Conservation (phyloP, 2,113 vertebrate genomes). For the Spea multiplicata region DNA sequence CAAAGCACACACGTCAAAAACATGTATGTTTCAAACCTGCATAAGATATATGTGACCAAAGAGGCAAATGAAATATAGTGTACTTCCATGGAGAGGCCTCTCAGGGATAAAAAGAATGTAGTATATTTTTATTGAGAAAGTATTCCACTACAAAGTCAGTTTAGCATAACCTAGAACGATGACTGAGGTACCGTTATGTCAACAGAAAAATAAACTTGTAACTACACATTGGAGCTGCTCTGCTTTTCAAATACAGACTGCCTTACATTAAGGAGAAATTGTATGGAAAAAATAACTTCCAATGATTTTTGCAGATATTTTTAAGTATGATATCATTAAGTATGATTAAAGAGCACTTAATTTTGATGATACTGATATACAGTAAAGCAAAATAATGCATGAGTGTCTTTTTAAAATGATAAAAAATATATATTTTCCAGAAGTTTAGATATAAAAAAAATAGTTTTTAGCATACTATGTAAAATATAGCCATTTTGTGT, state of each 20-base stretch:
- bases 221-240: background rate
- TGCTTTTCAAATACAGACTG: background rate
- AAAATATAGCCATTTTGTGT: no score
- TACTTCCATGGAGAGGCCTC: slow-evolving; percentile 26
- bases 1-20: slow-evolving; percentile 12
- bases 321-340: no score
- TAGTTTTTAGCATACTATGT: no score
- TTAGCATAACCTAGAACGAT: slow-evolving; percentile 23
- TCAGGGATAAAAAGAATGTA: slow-evolving; percentile 30
- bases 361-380: no score
- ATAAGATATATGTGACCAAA: slow-evolving; percentile 31
- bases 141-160: slow-evolving; percentile 26
- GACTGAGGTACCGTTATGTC: slow-evolving; percentile 22
- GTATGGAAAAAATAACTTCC: background rate
- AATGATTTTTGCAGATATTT: no score
- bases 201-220: slow-evolving; percentile 39
- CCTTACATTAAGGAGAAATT: background rate
- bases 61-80: slow-evolving; percentile 33
- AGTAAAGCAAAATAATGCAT: no score
- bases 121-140: slow-evolving; percentile 40
- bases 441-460: no score
- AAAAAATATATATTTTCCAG: no score
- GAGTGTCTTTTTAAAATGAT: no score
- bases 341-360: no score
- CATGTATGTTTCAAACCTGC: slow-evolving; percentile 18